Base-by-base conservation (phyloP, 2,113 vertebrate genomes). In the Malurus alboscapulatus region DNA sequence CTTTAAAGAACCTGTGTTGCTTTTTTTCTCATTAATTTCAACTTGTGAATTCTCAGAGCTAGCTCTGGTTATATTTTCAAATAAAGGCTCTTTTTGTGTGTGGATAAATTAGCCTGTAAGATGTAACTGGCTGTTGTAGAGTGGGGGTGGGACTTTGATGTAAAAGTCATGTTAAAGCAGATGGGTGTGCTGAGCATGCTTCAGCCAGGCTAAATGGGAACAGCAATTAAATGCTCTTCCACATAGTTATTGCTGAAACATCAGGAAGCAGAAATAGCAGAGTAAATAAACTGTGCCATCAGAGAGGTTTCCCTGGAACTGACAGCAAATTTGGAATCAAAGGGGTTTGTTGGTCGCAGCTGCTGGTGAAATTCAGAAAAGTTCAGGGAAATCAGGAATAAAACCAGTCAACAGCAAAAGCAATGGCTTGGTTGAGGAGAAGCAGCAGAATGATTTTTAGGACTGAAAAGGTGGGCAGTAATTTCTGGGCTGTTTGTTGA, bases 221-320 rank as follows among this genome's bases (percentile, higher is more conserved):
- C 42, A 95, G 82, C 42, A 92, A 79, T 90, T 93, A 90, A 89
- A 79, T 84, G 45, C 50, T 62, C n/a, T 58, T 94, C 74, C 72
- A 66, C 36, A 24, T 13, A 82, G 54, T 48, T 93, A 82, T 53
- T 94, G 81, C 53, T 94, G 94, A 92, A 95, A 95, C 53, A 92
- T 75, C 66, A 85, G 78, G 69, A 89, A 94, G 34, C 84, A 94
- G 90, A 87, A 95, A 95, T 78, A 87, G 44, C 73, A 89, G 84
- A 90, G 62, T 40, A 53, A 91, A 89, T 53, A 82, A 85, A 25
- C 58, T 19, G 2, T 71, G 74, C 47, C 10, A 24, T 67, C 71
- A 91, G 66, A 86, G 68, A 90, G 47, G 50, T 68, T 94, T 81
- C 92, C 69, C 54, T 61, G 50, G 30, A 57, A 79, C 30, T 68